Evolutionary conservation across 2,888 invertebrate species (phyloP).

Genomic region (Zootermopsis nevadensis): DNA sequence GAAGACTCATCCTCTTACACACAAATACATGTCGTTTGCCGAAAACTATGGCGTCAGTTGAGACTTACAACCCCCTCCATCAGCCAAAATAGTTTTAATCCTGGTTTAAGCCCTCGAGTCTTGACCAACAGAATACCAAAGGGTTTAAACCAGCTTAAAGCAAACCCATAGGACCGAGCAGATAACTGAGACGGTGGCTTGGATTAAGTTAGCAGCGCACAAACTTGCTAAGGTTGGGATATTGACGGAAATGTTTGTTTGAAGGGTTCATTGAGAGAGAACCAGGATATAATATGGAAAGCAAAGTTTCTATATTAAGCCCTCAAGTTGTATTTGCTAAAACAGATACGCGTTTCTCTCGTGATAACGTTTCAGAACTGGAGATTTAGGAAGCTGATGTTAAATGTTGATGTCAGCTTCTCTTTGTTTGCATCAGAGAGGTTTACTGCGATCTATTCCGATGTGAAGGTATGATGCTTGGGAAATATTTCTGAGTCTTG

Average conservation of each 20-base stretch:
- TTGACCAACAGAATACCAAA: slow-evolving; percentile 40
- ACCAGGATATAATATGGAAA: slow-evolving; percentile 15
- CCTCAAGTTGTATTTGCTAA: neutral
- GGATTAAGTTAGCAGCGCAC: neutral
- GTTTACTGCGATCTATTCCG: no score
- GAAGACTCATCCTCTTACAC: neutral
- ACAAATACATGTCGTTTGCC: slow-evolving; percentile 10
- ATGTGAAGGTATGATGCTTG: no score
- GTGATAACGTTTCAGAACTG: neutral
- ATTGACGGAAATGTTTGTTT: slow-evolving; percentile 28
- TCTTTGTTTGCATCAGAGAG: no score
- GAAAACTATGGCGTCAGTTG: neutral
- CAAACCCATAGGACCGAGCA: slow-evolving; percentile 10
- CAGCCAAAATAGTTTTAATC: slow-evolving; percentile 36
- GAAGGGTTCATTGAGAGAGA: slow-evolving; percentile 12
- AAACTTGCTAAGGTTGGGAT: slow-evolving; percentile 6
- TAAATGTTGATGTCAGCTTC: no score
- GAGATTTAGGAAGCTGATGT: no score
- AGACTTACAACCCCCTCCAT: slow-evolving; percentile 17
- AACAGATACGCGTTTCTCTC: neutral
- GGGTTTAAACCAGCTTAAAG: slow-evolving; percentile 39
- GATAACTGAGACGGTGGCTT: slow-evolving; percentile 22
- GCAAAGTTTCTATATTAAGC: slow-evolving; percentile 20
- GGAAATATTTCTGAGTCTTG: no score
- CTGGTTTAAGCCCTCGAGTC: slow-evolving; percentile 31